These are phyloP conservation scores for Ranitomeya imitator DNA, from an alignment of 2,113 vertebrate species.

Conservation along the genomic window DNA sequence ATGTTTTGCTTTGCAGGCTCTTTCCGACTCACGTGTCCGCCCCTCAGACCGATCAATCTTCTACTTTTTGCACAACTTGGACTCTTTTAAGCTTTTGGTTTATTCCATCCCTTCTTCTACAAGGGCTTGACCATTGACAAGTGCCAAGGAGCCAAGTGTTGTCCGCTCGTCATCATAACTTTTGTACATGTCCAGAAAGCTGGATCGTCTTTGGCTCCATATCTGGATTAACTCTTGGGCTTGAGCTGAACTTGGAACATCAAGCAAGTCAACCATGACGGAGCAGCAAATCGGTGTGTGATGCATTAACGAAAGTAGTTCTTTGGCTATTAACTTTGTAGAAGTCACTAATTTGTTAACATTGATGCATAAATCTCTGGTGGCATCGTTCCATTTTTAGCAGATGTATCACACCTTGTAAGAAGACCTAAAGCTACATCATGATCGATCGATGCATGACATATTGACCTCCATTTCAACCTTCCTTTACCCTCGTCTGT, in stretches of 20 bases:
- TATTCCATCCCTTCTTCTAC: background rate
- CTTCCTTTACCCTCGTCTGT: background rate
- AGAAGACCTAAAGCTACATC: background rate
- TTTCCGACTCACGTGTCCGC: background rate
- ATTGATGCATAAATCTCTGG: background rate
- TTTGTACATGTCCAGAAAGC: background rate
- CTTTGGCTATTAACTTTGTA: background rate
- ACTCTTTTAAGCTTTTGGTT: background rate
- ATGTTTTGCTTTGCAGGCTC: slow-evolving; percentile 29
- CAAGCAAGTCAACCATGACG: background rate
- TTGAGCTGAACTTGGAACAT: slow-evolving; percentile 6
- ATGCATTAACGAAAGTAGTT: background rate
- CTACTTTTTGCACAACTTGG: background rate
- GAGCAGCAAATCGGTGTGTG: background rate
- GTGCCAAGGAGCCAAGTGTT: background rate
- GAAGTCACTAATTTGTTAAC: background rate
- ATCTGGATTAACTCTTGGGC: background rate
- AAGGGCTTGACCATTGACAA: background rate
- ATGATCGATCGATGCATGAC: background rate
- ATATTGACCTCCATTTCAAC: background rate
- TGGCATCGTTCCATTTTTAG: background rate
- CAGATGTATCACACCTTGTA: background rate
- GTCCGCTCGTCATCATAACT: background rate
- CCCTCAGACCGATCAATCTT: background rate
- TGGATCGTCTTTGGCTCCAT: background rate